These are phyloP conservation scores for Chiloscyllium plagiosum DNA, from an alignment of 2,113 vertebrate genomes.

Conservation along the genomic window DNA sequence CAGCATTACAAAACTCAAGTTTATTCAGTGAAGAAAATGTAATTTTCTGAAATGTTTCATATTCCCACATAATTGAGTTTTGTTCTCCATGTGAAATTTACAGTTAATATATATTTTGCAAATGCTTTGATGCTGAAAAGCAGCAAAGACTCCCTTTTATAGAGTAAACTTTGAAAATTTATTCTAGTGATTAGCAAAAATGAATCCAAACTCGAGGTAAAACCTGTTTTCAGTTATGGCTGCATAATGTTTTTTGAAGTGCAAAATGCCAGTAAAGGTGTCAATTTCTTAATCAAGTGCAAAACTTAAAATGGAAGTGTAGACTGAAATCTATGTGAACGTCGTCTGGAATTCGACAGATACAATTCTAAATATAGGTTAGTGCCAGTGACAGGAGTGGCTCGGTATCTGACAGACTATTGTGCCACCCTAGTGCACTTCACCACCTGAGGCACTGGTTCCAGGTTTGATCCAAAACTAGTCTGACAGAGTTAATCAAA, in stretches of 20 bases:
- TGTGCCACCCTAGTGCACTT: slow-evolving; percentile 14
- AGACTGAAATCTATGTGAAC: neutral
- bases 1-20: neutral
- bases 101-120: neutral
- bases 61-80: neutral
- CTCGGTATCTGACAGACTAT: neutral
- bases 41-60: neutral
- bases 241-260: neutral
- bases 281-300: slow-evolving; percentile 2
- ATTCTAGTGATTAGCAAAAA: neutral
- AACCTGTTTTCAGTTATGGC: neutral
- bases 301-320: neutral
- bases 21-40: neutral
- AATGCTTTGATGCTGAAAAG: neutral
- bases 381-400: slow-evolving; percentile 18
- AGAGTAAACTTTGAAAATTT: neutral
- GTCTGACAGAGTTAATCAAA: slow-evolving; percentile 31
- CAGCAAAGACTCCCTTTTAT: neutral
- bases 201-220: neutral
- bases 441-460: neutral
- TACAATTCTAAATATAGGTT: slow-evolving; percentile 32
- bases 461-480: slow-evolving; percentile 28
- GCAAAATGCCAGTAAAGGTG: neutral
- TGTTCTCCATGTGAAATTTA: neutral
- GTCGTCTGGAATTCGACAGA: neutral